A percentile compares a stretch with the other conserved stretches of the same genome.
phyloP scores from a whole-genome alignment of 2,113 vertebrate species.

The Larimichthys polyactis region DNA sequence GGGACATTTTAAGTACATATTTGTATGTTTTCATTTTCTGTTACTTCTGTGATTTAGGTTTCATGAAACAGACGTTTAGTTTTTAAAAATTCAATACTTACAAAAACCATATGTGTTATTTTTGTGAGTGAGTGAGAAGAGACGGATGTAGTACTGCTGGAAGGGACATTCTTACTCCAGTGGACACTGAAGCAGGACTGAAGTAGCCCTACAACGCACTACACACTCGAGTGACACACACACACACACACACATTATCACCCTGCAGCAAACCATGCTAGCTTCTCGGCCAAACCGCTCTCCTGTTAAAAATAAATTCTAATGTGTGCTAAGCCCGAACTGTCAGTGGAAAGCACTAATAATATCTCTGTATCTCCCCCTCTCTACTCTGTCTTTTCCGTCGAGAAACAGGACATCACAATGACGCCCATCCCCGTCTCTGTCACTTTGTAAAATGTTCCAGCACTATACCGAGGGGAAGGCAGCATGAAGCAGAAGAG shows the following conservation, averaged over 20 bases:
- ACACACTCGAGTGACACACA: neutral
- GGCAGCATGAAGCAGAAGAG: constrained; percentile 10
- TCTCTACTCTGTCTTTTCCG: constrained; percentile 14
- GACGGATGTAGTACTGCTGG: neutral
- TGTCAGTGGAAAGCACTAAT: constrained; percentile 43
- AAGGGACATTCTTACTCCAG: neutral
- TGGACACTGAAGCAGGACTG: neutral
- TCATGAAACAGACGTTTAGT: neutral
- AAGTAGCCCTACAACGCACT: neutral
- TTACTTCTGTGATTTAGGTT: neutral
- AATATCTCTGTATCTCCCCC: constrained; percentile 11
- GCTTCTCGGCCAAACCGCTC: constrained; percentile 32
- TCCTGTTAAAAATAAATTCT: constrained; percentile 34
- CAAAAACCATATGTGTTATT: too few species aligned
- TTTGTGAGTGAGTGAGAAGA: neutral
- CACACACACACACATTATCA: neutral
- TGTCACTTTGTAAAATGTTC: constrained; percentile 34
- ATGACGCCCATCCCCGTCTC: neutral
- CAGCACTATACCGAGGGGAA: neutral
- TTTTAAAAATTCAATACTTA: too few species aligned
- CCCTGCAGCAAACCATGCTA: neutral
- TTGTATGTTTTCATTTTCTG: neutral
- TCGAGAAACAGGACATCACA: neutral
- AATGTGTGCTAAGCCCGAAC: constrained; percentile 13
- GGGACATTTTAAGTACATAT: neutral